phyloP scores from a whole-genome alignment of 2,797 vertebrate genomes.

The Ctenochaetus hawaiiensis region DNA sequence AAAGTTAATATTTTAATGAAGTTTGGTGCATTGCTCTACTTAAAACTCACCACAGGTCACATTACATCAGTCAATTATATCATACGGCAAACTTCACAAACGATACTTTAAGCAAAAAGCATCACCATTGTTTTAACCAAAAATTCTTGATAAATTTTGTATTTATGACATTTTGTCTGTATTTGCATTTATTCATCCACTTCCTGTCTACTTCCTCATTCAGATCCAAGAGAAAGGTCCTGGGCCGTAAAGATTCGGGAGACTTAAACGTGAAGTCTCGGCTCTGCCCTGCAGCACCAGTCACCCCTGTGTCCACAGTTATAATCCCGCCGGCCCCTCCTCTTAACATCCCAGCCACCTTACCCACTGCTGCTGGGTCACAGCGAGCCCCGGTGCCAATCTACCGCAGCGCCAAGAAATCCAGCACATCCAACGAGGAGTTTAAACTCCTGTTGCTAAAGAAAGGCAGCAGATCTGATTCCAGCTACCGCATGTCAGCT shows the following conservation, averaged over 20 bases:
- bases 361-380: constrained; percentile 76
- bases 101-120: too few relatives aligned
- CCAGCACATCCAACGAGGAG: constrained; percentile 97
- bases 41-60: too few relatives aligned
- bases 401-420: constrained; percentile 97
- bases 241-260: constrained; percentile 97
- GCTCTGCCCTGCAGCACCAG: constrained; percentile 79
- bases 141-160: background rate
- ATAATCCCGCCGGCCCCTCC: constrained; percentile 84
- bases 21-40: too few relatives aligned
- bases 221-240: constrained; percentile 99
- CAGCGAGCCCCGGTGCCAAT: constrained; percentile 95
- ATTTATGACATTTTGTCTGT: background rate
- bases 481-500: constrained; percentile 98
- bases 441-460: constrained; percentile 97
- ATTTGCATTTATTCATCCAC: background rate
- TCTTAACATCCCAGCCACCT: constrained; percentile 64
- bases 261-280: constrained; percentile 90
- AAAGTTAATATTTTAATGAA: too few relatives aligned
- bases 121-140: too few relatives aligned
- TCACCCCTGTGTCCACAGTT: constrained; percentile 87
- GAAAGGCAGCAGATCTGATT: constrained; percentile 96
- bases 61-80: too few relatives aligned
- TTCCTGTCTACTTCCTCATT: constrained; percentile 41
- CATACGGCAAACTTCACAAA: too few relatives aligned